Evolutionary conservation across 2,888 invertebrate genomes (phyloP), one percentile per base, ranked within the genome.

Genomic region (Calliphora vomitoria): DNA sequence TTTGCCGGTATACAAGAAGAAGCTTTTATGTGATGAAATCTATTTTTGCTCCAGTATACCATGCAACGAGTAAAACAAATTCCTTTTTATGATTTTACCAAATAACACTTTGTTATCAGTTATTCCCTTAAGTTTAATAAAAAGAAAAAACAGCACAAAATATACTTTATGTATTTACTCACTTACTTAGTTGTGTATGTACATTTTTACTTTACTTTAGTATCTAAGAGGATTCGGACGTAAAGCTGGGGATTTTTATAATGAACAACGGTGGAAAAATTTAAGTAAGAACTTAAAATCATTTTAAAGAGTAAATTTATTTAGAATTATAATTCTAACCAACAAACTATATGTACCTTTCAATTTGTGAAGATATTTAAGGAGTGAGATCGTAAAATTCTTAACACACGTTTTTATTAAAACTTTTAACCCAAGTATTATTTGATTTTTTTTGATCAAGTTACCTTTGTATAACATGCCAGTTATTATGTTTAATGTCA

Each of bases 81-180:
- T 44, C 44, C 3, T 44, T 64, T 82, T 81, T 18, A 82, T 53
- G 50, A 38, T 50, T 58, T 10, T 38, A 25, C 35, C 35, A 76
- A 58, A 47, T 71, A 80, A 80, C 69, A 82, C 50, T 80, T 83
- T 82, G 55, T 58, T 80, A 75, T 74, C 82, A 58, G 82, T 41
- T 79, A 83, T 79, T 80, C 82, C 82, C 86, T 50, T 10, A 71
- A 82, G 82, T 82, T 79, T 74, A 75, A 86, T 80, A 79, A 86
- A 79, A 83, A 53, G 25, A 31, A 71, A 8, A 79, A 60, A 68
- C 41, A 20, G n/a, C 1, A 50, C 11, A 62, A 69, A 69, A 53
- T 60, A 64, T 41, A 53, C 20, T 75, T 47, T 66, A 25, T 75
- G 55, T 50, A 15, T 50, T 69, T 44, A 69, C 31, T 58, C 20